Evolutionary conservation across 2,797 vertebrate species (phyloP).

Genomic region (Bradypodion ventrale): DNA sequence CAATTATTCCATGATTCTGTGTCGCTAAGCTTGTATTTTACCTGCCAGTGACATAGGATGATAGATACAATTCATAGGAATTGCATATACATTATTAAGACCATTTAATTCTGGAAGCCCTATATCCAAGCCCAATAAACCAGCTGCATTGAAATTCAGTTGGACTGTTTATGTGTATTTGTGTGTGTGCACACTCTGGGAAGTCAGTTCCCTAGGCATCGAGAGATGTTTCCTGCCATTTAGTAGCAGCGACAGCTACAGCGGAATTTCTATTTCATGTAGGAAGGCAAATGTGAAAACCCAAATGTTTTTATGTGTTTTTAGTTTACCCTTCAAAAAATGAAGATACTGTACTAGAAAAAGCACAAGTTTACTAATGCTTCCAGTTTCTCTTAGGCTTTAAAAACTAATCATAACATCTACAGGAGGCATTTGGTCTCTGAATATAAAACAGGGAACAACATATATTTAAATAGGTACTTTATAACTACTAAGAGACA

Average conservation of each 20-base stretch:
- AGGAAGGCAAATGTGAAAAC: not conserved
- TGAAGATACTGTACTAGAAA: not conserved
- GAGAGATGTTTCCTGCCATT: not conserved
- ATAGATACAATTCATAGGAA: not conserved
- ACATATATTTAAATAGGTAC: not conserved
- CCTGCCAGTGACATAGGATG: not conserved
- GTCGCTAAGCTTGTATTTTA: no score
- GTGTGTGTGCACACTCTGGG: not conserved
- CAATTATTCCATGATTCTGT: no score
- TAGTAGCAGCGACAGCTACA: not conserved
- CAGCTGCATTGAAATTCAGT: not conserved
- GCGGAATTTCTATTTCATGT: not conserved
- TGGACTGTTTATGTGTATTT: not conserved
- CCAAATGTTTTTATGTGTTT: not conserved
- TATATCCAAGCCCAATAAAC: not conserved
- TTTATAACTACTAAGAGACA: constrained; percentile 8
- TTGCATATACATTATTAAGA: not conserved
- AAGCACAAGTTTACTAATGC: not conserved
- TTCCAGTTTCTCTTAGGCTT: not conserved
- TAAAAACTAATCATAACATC: not conserved
- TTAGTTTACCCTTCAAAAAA: not conserved
- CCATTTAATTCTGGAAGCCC: not conserved
- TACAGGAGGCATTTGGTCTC: not conserved
- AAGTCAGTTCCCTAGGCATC: not conserved
- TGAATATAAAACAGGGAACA: not conserved